Conservation (phyloP, 2,797 vertebrate genomes). For the Lepus townsendii region DNA sequence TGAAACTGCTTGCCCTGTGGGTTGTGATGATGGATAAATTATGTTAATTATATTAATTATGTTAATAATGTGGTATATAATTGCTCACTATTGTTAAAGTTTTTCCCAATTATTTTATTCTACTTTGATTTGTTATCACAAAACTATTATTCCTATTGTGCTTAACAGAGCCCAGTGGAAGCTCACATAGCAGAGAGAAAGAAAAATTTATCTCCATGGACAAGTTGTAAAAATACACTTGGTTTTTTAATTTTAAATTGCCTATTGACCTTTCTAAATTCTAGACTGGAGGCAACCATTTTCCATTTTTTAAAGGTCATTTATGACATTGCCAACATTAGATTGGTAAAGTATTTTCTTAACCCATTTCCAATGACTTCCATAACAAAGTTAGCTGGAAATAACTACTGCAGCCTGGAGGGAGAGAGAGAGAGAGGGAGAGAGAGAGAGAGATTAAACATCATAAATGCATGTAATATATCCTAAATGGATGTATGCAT, state of each 20-base stretch:
- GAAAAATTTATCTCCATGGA: slow-evolving; percentile 19
- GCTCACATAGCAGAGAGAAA: neutral
- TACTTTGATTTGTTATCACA: slow-evolving; percentile 53
- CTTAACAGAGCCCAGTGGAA: slow-evolving; percentile 20
- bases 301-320: slow-evolving; percentile 67
- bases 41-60: slow-evolving; percentile 65
- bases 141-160: slow-evolving; percentile 44
- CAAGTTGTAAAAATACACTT: slow-evolving; percentile 50
- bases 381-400: slow-evolving; percentile 1
- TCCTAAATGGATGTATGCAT: no score
- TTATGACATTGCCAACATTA: slow-evolving; percentile 53
- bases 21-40: slow-evolving; percentile 66
- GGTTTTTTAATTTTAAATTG: slow-evolving; percentile 65
- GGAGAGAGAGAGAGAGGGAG: no score
- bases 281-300: neutral
- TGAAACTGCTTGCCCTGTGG: slow-evolving; percentile 56
- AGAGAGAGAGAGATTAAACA: no score
- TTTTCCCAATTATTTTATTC: slow-evolving; percentile 71
- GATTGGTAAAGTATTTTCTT: slow-evolving; percentile 55
- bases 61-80: slow-evolving; percentile 56
- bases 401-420: neutral
- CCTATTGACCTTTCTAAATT: slow-evolving; percentile 61
- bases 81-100: slow-evolving; percentile 24
- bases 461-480: neutral
- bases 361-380: slow-evolving; percentile 54